Base-by-base conservation (phyloP, 2,888 invertebrate species). In the Callyntrura guangdongensis region DNA sequence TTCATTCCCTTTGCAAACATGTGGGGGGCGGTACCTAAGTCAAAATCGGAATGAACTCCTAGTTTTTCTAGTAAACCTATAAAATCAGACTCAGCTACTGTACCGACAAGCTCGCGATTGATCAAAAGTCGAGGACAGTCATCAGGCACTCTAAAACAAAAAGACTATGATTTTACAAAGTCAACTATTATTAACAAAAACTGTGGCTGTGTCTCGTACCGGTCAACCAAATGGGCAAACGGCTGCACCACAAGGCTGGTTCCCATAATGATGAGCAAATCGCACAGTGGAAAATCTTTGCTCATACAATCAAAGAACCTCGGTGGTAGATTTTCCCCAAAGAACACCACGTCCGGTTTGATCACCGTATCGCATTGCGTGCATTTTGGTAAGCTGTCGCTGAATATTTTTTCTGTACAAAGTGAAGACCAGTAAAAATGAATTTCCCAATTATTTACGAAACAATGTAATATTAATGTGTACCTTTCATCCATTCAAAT, bases 321-420 rank as follows among this genome's bases (percentile, higher is more conserved):
- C 0, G 96, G 95, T 0, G 99, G 99, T 17, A 99, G 96, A 94
- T 96, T 96, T 95, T 99, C 99, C 0, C 99, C 99, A 95, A 99
- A 99, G 95, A 99, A 99, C 14, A 99, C 97, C 94, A 99, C 98
- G 94, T 99, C 99, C 9, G 99, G 99, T 95, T 99, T 99, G 0
- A 99, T 97, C 5, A 98, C 95, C 0, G 97, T 97, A 69, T 96
- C 95, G 94, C 98, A 98, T 12, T 94, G 90, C 0, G 96, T 96
- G 94, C 99, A 99, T 67, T 96, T 96, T 14, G 98, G 98, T 90
- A 98, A 96, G 0, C 96, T 95, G 93, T 97, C 97, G 0, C 96
- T 95, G 93, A 97, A 96, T 91, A 98, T 97, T 94, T 96, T 96
- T 87, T 97, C 97, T 59, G 25, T 36, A 36, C n/a, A 47, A 67